Base-by-base conservation (phyloP, 2,888 invertebrate genomes). In the Xanthia icteritia region DNA sequence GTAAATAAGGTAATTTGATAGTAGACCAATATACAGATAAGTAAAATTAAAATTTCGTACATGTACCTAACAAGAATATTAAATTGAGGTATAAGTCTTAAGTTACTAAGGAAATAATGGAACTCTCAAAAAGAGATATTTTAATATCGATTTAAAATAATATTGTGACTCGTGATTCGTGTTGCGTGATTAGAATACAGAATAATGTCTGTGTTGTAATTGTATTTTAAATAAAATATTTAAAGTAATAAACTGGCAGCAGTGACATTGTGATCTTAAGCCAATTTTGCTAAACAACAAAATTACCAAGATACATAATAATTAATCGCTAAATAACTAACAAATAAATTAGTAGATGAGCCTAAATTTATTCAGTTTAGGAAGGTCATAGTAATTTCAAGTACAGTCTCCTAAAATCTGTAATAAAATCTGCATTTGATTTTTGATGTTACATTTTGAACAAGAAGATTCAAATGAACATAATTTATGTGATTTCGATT, bases 221-320 rank as follows among this genome's bases (percentile, higher is more conserved):
- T 78, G 31, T 70, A 56, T 45, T 36, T 56, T 11, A 8, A 73
- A 64, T 17, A 64, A 75, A 73, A 48, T 48, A 48, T 20, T 31
- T 31, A 31, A 39, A 78, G 81, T 84, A 73, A 58, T 77, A 80
- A 81, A 81, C 69, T 84, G 89, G 82, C 86, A 84, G 83, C 64
- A 70, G 79, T 82, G 84, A 89, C 67, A 73, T 77, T 87, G 92
- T 91, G 92, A 96, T 96, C 96, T 96, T 96, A 96, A 95, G 96
- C 92, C 84, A 93, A 96, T 96, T 96, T 96, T 96, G 96, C 94
- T 89, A 89, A 89, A 71, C 75, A 92, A 94, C 96, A 96, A 96
- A 96, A 96, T 95, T 94, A 95, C 96, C 91, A 96, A 96, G 96
- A 96, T 94, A 92, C 91, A 81, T 72, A 84, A 74, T 86, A 88